phyloP scores from a whole-genome alignment of 2,797 vertebrate genomes.

The Sebastolobus altivelis region DNA sequence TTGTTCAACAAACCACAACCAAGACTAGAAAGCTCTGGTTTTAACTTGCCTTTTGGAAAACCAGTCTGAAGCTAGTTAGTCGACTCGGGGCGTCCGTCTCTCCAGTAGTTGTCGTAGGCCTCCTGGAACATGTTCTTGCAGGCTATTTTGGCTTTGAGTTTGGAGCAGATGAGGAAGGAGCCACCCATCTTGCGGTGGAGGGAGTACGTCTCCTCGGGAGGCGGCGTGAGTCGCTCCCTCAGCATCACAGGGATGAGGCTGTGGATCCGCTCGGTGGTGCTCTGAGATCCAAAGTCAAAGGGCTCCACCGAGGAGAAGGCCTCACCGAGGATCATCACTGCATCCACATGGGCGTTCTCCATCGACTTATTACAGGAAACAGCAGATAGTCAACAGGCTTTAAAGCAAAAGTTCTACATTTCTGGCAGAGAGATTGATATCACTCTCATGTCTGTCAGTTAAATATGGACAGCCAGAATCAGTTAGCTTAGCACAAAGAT shows the following conservation, averaged over 20 bases:
- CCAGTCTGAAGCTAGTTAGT: not conserved
- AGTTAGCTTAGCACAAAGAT: not conserved
- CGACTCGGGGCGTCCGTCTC: constrained; percentile 39
- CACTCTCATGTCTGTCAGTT: not conserved
- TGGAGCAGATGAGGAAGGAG: constrained; percentile 98
- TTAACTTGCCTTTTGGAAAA: not conserved
- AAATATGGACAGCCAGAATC: not conserved
- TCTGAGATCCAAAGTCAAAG: constrained; percentile 93
- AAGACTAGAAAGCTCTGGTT: not conserved
- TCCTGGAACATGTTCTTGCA: constrained; percentile 94
- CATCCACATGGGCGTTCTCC: constrained; percentile 93
- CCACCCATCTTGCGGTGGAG: constrained; percentile 98
- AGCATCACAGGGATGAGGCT: constrained; percentile 94
- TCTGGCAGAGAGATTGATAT: not conserved
- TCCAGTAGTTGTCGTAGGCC: constrained; percentile 89
- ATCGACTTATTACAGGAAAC: constrained; percentile 83
- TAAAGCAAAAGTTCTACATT: not conserved
- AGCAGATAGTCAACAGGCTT: not conserved
- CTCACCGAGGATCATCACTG: constrained; percentile 96
- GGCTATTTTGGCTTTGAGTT: constrained; percentile 90
- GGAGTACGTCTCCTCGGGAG: constrained; percentile 96
- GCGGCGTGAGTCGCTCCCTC: constrained; percentile 92
- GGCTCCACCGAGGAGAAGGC: constrained; percentile 90
- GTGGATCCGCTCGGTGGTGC: constrained; percentile 95
- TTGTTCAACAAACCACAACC: constrained; percentile 25